A percentile compares a stretch with the other conserved stretches of the same genome.
These are phyloP conservation scores for Panopea generosa DNA, from an alignment of 2,888 invertebrate genomes.

Conservation along the genomic window DNA sequence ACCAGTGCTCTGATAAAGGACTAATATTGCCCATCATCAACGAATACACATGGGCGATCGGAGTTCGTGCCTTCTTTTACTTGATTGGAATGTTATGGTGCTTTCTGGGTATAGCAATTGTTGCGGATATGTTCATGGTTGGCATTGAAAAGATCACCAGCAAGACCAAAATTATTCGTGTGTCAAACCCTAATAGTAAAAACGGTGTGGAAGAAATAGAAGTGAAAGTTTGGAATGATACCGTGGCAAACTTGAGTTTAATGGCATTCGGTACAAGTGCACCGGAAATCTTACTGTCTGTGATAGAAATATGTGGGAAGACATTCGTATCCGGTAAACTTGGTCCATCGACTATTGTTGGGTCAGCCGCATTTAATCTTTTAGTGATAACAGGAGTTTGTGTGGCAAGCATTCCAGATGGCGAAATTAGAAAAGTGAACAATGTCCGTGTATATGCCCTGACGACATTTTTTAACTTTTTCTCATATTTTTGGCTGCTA, in stretches of 20 bases:
- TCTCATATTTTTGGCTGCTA: constrained; percentile 88
- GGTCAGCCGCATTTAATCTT: constrained; percentile 87
- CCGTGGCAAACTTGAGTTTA: constrained; percentile 87
- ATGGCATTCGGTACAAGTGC: constrained; percentile 88
- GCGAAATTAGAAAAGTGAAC: constrained; percentile 85
- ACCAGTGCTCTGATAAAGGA: constrained; percentile 80
- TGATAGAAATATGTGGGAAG: constrained; percentile 86
- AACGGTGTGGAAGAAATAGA: constrained; percentile 85
- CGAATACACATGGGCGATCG: constrained; percentile 86
- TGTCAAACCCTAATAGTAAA: constrained; percentile 72
- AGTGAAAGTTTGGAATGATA: constrained; percentile 87
- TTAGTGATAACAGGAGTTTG: constrained; percentile 87
- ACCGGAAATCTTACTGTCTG: constrained; percentile 87
- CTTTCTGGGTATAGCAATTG: constrained; percentile 88
- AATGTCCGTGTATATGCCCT: constrained; percentile 85
- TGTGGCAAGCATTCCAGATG: constrained; percentile 85
- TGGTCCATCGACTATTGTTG: constrained; percentile 88
- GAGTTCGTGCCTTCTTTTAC: constrained; percentile 86
- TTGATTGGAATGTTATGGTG: constrained; percentile 87
- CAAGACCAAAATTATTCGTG: constrained; percentile 86
- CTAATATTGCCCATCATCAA: constrained; percentile 86
- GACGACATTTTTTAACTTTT: constrained; percentile 85
- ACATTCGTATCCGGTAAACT: constrained; percentile 85
- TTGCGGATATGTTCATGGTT: constrained; percentile 88
- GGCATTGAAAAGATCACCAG: constrained; percentile 88